Conservation (phyloP, 2,888 invertebrate species). For the Baronia brevicornis region DNA sequence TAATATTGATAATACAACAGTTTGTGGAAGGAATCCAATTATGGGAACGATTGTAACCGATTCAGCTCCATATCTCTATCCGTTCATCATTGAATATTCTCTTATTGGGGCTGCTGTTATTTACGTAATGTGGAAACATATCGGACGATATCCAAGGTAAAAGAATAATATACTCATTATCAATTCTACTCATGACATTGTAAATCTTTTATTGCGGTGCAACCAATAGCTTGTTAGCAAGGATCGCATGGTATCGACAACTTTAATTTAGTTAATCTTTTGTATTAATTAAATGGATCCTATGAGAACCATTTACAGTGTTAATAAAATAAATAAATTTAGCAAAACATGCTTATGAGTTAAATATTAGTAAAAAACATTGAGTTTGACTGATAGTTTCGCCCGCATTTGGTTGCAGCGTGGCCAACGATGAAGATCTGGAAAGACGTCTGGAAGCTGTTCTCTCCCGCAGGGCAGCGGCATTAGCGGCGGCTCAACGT, state of each 20-base stretch:
- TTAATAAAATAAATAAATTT: neutral
- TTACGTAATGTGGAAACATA: slow-evolving; percentile 97
- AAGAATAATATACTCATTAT: no score
- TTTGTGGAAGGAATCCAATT: slow-evolving; percentile 89
- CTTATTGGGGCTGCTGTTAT: slow-evolving; percentile 96
- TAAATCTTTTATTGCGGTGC: slow-evolving; percentile 14
- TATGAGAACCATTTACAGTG: slow-evolving; percentile 6
- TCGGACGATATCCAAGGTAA: slow-evolving; percentile 90
- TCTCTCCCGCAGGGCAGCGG: slow-evolving; percentile 90
- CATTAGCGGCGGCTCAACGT: slow-evolving; percentile 87
- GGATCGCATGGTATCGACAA: neutral
- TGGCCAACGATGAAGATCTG: slow-evolving; percentile 85
- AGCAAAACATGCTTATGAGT: slow-evolving; percentile 7
- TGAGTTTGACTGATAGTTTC: slow-evolving; percentile 30
- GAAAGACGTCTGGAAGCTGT: slow-evolving; percentile 92
- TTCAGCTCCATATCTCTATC: slow-evolving; percentile 95
- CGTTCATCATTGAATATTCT: slow-evolving; percentile 97
- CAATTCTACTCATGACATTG: slow-evolving; percentile 7
- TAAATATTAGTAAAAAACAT: slow-evolving; percentile 1
- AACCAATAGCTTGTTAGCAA: slow-evolving; percentile 20
- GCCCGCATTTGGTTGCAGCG: slow-evolving; percentile 71
- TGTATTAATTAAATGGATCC: slow-evolving; percentile 4
- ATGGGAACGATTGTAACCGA: slow-evolving; percentile 96
- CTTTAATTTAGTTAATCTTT: slow-evolving; percentile 3
- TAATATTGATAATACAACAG: slow-evolving; percentile 73